phyloP scores from a whole-genome alignment of 2,797 vertebrate genomes.

The Crocidura indochinensis region DNA sequence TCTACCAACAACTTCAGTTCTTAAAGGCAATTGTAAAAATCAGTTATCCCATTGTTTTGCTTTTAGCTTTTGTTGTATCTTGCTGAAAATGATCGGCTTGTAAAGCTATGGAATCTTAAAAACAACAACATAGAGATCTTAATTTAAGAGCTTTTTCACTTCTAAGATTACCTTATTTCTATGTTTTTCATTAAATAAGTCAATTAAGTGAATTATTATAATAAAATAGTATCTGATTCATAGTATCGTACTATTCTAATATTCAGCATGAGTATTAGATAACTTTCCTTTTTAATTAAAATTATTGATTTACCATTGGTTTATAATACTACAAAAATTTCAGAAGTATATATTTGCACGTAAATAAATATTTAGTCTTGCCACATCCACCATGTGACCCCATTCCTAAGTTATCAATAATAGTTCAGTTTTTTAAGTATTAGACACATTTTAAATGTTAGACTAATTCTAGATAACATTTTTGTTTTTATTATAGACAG shows the following conservation, averaged over 20 bases:
- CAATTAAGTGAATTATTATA: conserved; percentile 11
- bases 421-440: background rate
- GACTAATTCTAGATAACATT: background rate
- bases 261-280: background rate
- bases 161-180: conserved; percentile 23
- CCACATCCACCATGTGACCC: background rate
- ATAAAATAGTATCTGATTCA: background rate
- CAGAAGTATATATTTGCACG: background rate
- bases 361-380: background rate
- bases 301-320: background rate
- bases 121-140: background rate
- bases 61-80: too few species aligned
- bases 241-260: background rate
- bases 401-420: background rate
- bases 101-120: conserved; percentile 6
- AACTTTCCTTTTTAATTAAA: conserved; percentile 1
- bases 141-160: background rate
- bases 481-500: background rate
- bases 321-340: background rate
- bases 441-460: background rate
- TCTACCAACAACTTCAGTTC: too few species aligned
- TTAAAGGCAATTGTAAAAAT: too few species aligned
- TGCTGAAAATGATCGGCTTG: background rate
- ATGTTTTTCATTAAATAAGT: background rate
- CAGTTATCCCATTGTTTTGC: too few species aligned